Evolutionary conservation across 2,888 invertebrate species (phyloP), one percentile per base, ranked within the genome.

Genomic region (Aspidiotus rigidus): DNA sequence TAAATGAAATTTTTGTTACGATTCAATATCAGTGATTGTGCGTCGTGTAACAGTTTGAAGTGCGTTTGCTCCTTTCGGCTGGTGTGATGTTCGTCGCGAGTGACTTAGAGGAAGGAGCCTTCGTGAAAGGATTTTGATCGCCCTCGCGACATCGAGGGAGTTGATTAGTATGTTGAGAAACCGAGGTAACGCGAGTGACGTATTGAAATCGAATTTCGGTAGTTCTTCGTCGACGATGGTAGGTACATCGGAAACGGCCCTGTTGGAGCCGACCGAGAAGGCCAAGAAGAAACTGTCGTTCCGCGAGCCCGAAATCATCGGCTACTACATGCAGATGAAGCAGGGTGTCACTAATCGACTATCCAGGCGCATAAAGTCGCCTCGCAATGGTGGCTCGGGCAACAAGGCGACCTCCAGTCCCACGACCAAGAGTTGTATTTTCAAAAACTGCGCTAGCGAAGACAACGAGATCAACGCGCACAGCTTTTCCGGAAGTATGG

Each of bases 241-340:
- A 9, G 59, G 59, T 28, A 59, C 10, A 28, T 61, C 63, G 64
- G 55, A 54, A 10, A 67, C 69, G 63, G 69, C 71, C 39, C 71
- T 70, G 64, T 77, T 59, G 77, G 78, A 66, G 74, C 78, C 67
- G 73, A 74, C 77, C 74, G 86, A 84, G 75, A 81, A 86, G 74
- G 90, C 90, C 0, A 82, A 90, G 69, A 93, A 93, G 78, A 93
- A 92, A 77, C 80, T 93, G 11, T 92, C 91, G 9, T 93, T 93
- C 78, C 85, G 90, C 71, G 91, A 92, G 75, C 92, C 92, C 5
- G 89, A 89, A 79, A 86, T 88, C 62, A 81, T 85, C 72, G 79
- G 80, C 17, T 79, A 77, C 72, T 75, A 76, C 72, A 74, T 79
- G 73, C 78, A 76, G 74, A 75, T 77, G 74, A 76, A 76, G 70